Evolutionary conservation across 2,113 vertebrate genomes (phyloP).

Genomic region (Ovibos moschatus): DNA sequence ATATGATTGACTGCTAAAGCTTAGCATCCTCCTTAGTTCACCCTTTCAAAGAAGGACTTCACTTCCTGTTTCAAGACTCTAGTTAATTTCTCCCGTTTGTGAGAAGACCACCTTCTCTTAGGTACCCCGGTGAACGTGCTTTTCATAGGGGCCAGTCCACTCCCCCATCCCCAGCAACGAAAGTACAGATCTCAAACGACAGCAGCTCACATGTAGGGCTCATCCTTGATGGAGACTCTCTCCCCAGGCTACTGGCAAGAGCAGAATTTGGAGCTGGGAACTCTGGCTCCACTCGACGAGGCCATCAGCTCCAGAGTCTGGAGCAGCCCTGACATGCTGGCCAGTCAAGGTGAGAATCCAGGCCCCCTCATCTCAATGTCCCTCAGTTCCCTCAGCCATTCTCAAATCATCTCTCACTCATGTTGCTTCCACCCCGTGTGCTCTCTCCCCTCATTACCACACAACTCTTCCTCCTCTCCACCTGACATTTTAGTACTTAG

Average conservation of each 20-base stretch:
- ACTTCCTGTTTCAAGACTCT: not conserved
- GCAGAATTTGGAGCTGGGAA: slow-evolving; percentile 73
- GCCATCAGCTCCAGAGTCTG: slow-evolving; percentile 72
- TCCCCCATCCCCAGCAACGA: not conserved
- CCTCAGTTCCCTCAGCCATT: slow-evolving; percentile 27
- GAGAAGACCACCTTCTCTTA: not conserved
- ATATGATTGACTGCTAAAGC: not conserved
- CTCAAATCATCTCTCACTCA: slow-evolving; percentile 18
- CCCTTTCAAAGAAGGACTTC: not conserved
- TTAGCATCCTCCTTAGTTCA: not conserved
- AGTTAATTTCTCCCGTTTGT: not conserved
- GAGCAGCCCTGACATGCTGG: slow-evolving; percentile 70
- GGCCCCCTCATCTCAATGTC: slow-evolving; percentile 31
- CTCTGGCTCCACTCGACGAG: slow-evolving; percentile 65
- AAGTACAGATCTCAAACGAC: not conserved
- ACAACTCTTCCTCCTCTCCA: not conserved
- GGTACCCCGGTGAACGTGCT: not conserved
- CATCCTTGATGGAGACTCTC: slow-evolving; percentile 73
- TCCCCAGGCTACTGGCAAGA: slow-evolving; percentile 74
- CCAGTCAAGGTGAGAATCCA: slow-evolving; percentile 73
- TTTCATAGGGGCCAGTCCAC: not conserved
- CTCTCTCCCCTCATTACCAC: slow-evolving; percentile 19
- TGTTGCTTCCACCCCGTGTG: not conserved
- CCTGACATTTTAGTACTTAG: slow-evolving; percentile 37
- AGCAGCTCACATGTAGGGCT: slow-evolving; percentile 48